These are phyloP conservation scores for Anableps anableps DNA, from an alignment of 2,797 vertebrate genomes.

Conservation along the genomic window DNA sequence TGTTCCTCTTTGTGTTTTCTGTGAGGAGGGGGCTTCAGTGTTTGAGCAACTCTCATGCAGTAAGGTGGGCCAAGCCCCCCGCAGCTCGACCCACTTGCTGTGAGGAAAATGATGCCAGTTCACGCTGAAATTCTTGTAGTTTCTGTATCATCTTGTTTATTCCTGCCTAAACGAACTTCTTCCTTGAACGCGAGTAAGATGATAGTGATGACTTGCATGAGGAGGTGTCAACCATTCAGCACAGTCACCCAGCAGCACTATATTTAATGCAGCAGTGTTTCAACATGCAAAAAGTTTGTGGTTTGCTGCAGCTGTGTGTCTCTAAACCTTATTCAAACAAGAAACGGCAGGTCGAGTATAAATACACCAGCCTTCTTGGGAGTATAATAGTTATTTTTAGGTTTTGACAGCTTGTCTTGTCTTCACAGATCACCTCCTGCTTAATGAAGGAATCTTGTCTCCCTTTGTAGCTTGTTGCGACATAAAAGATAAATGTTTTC, in stretches of 20 bases:
- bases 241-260: background rate
- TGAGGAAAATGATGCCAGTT: conserved; percentile 31
- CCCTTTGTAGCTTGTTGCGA: conserved; percentile 9
- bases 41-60: conserved; percentile 37
- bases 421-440: conserved; percentile 15
- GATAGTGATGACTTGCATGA: conserved; percentile 8
- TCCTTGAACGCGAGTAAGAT: conserved; percentile 30
- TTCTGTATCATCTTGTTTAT: conserved; percentile 22
- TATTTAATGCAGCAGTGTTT: background rate
- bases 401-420: conserved; percentile 38
- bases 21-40: background rate
- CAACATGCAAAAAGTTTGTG: conserved; percentile 2
- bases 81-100: conserved; percentile 2
- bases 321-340: background rate
- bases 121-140: conserved; percentile 5
- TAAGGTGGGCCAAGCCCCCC: conserved; percentile 36
- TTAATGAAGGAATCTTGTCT: background rate
- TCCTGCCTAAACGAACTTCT: conserved; percentile 14
- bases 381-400: conserved; percentile 51
- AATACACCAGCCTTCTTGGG: conserved; percentile 29
- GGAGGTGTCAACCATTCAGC: background rate
- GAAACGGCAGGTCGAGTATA: conserved; percentile 10
- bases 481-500: background rate
- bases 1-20: background rate
- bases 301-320: background rate